Evolutionary conservation across 2,797 vertebrate genomes (phyloP).

Genomic region (Myioborus miniatus): DNA sequence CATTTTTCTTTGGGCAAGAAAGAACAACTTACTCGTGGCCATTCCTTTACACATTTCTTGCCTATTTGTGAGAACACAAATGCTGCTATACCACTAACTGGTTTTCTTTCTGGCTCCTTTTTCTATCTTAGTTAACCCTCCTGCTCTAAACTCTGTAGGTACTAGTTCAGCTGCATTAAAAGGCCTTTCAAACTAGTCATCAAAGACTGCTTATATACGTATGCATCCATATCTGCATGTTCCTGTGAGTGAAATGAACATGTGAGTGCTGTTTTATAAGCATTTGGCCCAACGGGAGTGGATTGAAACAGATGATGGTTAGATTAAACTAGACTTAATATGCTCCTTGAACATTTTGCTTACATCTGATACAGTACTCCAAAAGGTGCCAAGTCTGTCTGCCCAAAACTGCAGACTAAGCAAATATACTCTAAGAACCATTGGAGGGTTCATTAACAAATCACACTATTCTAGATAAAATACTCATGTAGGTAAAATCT

Average conservation of each 20-base stretch:
- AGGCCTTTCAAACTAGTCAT: background rate
- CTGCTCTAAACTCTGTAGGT: background rate
- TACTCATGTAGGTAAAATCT: background rate
- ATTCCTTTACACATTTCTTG: background rate
- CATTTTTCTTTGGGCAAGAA: background rate
- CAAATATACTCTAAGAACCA: background rate
- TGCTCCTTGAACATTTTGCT: background rate
- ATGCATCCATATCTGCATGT: background rate
- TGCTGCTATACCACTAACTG: background rate
- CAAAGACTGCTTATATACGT: fast-evolving
- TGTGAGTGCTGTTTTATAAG: background rate
- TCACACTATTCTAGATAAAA: background rate
- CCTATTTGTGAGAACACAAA: background rate
- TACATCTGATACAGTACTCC: background rate
- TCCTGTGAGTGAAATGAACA: background rate
- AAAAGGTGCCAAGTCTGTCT: background rate
- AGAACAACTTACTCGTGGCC: background rate
- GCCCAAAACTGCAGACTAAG: background rate
- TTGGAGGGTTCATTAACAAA: background rate
- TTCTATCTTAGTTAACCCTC: background rate
- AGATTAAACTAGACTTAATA: background rate
- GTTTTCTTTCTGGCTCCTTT: background rate
- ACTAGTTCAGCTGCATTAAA: background rate
- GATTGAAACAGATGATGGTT: background rate
- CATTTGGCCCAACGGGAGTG: background rate